Evolutionary conservation across 2,888 invertebrate genomes (phyloP).

Genomic region (Callosobruchus maculatus): DNA sequence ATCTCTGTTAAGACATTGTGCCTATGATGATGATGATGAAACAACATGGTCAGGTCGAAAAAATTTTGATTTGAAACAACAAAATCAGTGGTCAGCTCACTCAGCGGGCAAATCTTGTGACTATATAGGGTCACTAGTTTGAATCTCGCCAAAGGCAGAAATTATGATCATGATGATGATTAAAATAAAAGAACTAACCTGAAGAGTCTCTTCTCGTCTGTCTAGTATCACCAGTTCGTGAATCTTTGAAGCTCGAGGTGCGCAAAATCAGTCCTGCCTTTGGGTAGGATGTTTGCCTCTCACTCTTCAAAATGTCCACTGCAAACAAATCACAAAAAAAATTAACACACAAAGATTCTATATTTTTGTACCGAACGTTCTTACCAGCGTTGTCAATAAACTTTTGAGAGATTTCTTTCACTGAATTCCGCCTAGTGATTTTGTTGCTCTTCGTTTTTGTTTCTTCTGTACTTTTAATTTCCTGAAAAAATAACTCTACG

Average conservation of each 20-base stretch:
- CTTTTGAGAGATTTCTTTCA: constrained; percentile 75
- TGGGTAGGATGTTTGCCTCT: constrained; percentile 60
- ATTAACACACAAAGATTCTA: constrained; percentile 1
- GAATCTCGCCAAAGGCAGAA: too few species aligned
- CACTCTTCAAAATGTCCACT: constrained; percentile 57
- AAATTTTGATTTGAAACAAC: too few species aligned
- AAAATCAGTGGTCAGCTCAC: too few species aligned
- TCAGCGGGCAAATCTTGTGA: too few species aligned
- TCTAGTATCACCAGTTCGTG: constrained; percentile 27
- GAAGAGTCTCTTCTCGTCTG: constrained; percentile 34
- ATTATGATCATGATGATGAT: too few species aligned
- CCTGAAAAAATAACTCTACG: constrained; percentile 21
- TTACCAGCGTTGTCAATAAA: constrained; percentile 67
- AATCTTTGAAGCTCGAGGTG: constrained; percentile 59
- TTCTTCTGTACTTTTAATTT: constrained; percentile 33
- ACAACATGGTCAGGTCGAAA: too few species aligned
- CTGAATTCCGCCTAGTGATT: constrained; percentile 66
- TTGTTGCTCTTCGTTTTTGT: constrained; percentile 31
- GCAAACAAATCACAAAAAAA: constrained; percentile 15
- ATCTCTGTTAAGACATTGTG: too few species aligned
- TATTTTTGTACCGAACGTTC: too few species aligned
- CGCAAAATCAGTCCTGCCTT: constrained; percentile 72
- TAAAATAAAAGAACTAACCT: constrained; percentile 23
- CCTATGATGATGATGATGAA: too few species aligned
- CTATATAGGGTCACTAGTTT: too few species aligned